A percentile compares a stretch with the other conserved stretches of the same genome.
Conservation (phyloP, 2,888 invertebrate genomes). For the Caenorhabditis sp. region DNA sequence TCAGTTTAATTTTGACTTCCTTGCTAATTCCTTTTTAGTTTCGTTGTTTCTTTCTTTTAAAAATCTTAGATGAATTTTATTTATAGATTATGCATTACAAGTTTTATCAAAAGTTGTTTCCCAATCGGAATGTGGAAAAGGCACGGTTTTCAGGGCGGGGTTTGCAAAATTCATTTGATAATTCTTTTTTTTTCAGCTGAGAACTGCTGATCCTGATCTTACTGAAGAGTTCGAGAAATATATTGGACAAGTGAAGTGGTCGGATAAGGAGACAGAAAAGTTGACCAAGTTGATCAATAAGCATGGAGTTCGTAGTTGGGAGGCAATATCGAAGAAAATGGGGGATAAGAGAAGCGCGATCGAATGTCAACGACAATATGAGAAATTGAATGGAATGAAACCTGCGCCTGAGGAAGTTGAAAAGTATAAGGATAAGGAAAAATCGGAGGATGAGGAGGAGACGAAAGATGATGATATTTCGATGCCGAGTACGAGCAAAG, state of each 20-base stretch:
- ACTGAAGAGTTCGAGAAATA: slow-evolving; percentile 12
- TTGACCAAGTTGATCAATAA: slow-evolving; percentile 18
- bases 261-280: slow-evolving; percentile 11
- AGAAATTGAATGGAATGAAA: background rate
- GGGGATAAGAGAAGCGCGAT: background rate
- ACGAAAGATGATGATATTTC: background rate
- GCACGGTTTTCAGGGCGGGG: too few relatives aligned
- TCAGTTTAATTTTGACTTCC: too few relatives aligned
- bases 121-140: too few relatives aligned
- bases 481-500: background rate
- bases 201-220: slow-evolving; percentile 5
- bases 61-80: too few relatives aligned
- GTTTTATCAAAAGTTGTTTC: too few relatives aligned
- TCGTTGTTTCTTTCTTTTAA: too few relatives aligned
- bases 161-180: too few relatives aligned
- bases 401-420: background rate
- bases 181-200: slow-evolving; percentile 9
- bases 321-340: slow-evolving; percentile 24
- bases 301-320: slow-evolving; percentile 21
- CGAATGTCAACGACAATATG: slow-evolving; percentile 2
- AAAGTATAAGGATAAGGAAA: slow-evolving; percentile 5
- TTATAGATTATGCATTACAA: too few relatives aligned
- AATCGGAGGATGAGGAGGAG: slow-evolving; percentile 6
- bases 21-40: too few relatives aligned
- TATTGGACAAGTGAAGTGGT: slow-evolving; percentile 31